phyloP scores from a whole-genome alignment of 2,797 vertebrate genomes.

The Periophthalmus magnuspinnatus region DNA sequence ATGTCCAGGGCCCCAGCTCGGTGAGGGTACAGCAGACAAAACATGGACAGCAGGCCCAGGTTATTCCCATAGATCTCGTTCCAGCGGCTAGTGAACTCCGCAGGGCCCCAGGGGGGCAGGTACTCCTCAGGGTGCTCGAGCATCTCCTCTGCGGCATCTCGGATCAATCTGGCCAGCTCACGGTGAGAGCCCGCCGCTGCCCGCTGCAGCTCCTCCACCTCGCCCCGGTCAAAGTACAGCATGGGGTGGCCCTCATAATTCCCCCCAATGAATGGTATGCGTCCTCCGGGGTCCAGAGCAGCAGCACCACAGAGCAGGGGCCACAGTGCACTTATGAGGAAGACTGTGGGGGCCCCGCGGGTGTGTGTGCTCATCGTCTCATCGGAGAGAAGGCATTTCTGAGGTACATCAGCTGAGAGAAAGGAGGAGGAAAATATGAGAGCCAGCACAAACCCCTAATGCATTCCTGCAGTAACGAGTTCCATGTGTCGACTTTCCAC shows the following conservation, averaged over 20 bases:
- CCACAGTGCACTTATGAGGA: conserved; percentile 90
- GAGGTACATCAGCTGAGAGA: conserved; percentile 74
- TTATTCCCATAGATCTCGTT: conserved; percentile 99
- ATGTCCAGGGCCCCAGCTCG: conserved; percentile 86
- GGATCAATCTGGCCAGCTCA: conserved; percentile 83
- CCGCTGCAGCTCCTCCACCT: conserved; percentile 82
- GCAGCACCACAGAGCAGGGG: conserved; percentile 67
- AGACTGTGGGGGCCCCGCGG: conserved; percentile 93
- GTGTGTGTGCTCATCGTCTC: conserved; percentile 95
- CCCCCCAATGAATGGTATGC: conserved; percentile 90
- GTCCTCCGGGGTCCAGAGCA: conserved; percentile 72
- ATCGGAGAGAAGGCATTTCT: conserved; percentile 87
- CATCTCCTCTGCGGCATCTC: conserved; percentile 88
- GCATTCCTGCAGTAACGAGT: conserved; percentile 76
- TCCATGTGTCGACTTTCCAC: conserved; percentile 70
- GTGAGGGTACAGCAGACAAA: conserved; percentile 93
- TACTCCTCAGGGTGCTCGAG: conserved; percentile 88
- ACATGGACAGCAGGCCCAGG: conserved; percentile 93
- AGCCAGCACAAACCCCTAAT: conserved; percentile 45
- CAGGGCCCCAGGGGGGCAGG: conserved; percentile 92
- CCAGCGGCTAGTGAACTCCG: conserved; percentile 92
- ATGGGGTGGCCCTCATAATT: conserved; percentile 95
- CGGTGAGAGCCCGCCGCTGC: conserved; percentile 80
- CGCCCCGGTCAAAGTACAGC: conserved; percentile 88
- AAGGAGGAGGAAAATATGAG: conserved; percentile 47